A percentile compares a stretch with the other conserved stretches of the same genome.
Conservation (phyloP, 2,113 vertebrate genomes). For the Bothrops jararaca region DNA sequence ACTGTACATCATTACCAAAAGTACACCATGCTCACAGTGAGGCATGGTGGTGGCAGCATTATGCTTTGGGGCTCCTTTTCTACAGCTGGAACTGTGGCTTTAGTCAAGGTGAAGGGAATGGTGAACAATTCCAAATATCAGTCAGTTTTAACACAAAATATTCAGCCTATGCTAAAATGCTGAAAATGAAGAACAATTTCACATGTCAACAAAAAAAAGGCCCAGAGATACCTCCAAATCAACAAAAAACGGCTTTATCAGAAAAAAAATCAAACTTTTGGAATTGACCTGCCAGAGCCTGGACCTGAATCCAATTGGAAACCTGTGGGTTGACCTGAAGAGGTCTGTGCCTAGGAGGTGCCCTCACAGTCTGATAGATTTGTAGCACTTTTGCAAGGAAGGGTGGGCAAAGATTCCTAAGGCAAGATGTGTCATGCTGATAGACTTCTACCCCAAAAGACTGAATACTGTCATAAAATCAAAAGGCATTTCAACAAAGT, state of each 20-base stretch:
- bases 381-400: neutral
- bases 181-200: neutral
- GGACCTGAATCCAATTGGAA: too few species aligned
- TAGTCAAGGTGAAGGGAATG: neutral
- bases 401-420: neutral
- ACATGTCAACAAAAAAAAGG: neutral
- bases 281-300: neutral
- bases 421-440: neutral
- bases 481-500: neutral
- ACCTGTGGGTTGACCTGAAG: neutral
- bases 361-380: neutral
- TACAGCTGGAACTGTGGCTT: neutral
- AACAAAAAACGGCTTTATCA: neutral
- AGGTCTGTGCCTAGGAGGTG: neutral
- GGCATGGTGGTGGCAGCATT: neutral
- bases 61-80: neutral
- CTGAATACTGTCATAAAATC: neutral
- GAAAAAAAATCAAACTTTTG: neutral
- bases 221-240: neutral
- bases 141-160: neutral
- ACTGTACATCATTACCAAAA: neutral
- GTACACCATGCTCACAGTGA: neutral
- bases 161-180: neutral
- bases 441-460: neutral
- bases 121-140: neutral